Evolutionary conservation across 1,140 invertebrate species (phyloP).

Genomic region (Leptestheria dahalacensis): DNA sequence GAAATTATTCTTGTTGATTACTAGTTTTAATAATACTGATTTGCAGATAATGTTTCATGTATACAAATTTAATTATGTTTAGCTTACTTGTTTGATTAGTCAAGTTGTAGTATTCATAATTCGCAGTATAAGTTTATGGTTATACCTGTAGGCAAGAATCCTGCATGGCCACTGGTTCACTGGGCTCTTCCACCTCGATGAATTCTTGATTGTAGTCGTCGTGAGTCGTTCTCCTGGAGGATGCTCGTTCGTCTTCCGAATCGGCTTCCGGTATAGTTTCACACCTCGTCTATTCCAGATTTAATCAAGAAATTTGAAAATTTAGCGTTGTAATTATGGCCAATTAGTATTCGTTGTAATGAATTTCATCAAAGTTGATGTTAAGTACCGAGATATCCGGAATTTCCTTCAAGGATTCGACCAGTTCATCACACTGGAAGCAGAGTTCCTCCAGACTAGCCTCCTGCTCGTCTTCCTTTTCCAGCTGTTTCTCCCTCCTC

Average conservation of each 20-base stretch:
- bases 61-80: too few relatives aligned
- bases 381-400: background rate
- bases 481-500: background rate
- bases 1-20: too few relatives aligned
- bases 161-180: constrained; percentile 62
- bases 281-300: background rate
- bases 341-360: too few relatives aligned
- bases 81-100: too few relatives aligned
- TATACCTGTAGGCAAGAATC: constrained; percentile 61
- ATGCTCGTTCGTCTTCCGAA: background rate
- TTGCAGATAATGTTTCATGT: too few relatives aligned
- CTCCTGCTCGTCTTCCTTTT: background rate
- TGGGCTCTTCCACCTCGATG: constrained; percentile 60
- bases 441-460: constrained; percentile 15
- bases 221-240: background rate
- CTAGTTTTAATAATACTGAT: too few relatives aligned
- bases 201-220: constrained; percentile 8
- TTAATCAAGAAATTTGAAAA: too few relatives aligned
- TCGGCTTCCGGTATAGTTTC: background rate
- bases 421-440: constrained; percentile 17
- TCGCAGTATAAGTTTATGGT: too few relatives aligned
- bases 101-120: too few relatives aligned
- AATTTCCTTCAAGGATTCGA: constrained; percentile 5
- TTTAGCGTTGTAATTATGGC: too few relatives aligned
- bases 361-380: too few relatives aligned